These are phyloP conservation scores for Apamea epomidion DNA, from an alignment of 2,888 invertebrate genomes.

Conservation along the genomic window DNA sequence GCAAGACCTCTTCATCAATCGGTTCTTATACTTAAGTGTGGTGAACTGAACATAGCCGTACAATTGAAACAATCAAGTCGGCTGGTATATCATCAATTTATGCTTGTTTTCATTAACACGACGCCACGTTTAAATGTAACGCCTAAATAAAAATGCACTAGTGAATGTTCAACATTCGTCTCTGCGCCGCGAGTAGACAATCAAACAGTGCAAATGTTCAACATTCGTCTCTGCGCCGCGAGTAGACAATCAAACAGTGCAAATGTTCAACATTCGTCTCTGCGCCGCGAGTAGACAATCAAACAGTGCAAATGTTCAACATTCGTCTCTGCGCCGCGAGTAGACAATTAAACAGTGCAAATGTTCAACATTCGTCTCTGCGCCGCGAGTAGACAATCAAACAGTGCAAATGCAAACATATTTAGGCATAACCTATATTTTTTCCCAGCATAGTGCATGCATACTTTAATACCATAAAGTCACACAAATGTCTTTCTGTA, in stretches of 20 bases:
- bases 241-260: background rate
- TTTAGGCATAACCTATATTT: background rate
- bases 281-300: background rate
- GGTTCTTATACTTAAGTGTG: too few relatives aligned
- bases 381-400: background rate
- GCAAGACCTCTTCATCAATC: background rate
- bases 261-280: background rate
- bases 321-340: background rate
- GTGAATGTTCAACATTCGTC: background rate
- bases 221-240: background rate
- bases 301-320: background rate
- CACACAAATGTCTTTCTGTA: too few relatives aligned
- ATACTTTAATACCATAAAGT: background rate
- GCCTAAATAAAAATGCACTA: background rate
- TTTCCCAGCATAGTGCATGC: background rate
- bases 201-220: background rate
- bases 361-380: background rate
- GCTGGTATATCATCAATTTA: background rate
- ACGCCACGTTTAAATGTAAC: background rate
- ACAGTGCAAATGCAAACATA: background rate
- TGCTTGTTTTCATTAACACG: background rate
- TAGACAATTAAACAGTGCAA: background rate
- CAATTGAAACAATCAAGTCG: background rate
- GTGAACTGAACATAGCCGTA: background rate
- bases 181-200: background rate